Percentiles rank a stretch among this genome's conserved stretches.
These are phyloP conservation scores for Zaprionus lineosus DNA, from an alignment of 2,888 invertebrate genomes.

Conservation along the genomic window DNA sequence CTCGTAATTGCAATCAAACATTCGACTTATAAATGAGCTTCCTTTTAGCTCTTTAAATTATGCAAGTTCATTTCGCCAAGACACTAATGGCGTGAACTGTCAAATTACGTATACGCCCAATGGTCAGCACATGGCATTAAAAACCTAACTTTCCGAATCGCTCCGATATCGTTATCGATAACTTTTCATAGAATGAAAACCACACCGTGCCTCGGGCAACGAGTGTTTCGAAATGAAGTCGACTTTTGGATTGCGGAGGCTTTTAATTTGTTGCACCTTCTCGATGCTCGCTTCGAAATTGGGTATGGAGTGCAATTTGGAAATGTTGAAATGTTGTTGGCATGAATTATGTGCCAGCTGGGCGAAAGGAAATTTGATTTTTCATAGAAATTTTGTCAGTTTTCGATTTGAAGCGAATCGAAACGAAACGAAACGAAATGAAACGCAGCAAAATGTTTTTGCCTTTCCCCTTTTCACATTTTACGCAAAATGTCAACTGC, in stretches of 20 bases:
- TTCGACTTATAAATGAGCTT: too few relatives aligned
- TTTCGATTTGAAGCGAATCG: constrained; percentile 9
- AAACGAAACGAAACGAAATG: too few relatives aligned
- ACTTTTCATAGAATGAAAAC: too few relatives aligned
- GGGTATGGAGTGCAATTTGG: constrained; percentile 18
- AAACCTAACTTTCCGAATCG: too few relatives aligned
- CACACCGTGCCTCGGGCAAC: too few relatives aligned
- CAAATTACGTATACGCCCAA: constrained; percentile 40
- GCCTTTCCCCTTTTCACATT: constrained; percentile 29
- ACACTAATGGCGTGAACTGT: constrained; percentile 9
- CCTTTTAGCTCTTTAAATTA: too few relatives aligned
- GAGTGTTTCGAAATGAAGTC: too few relatives aligned
- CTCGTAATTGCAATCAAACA: too few relatives aligned
- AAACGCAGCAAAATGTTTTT: too few relatives aligned
- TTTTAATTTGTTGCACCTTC: constrained; percentile 21
- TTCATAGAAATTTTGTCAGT: constrained; percentile 18
- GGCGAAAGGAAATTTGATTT: constrained; percentile 60
- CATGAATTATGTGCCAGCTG: constrained; percentile 20
- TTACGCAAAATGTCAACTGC: constrained; percentile 44
- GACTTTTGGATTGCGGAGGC: too few relatives aligned
- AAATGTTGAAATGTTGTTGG: constrained; percentile 1
- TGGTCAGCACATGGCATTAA: neutral
- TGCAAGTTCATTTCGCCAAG: constrained; percentile 65
- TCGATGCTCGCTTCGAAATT: constrained; percentile 16
- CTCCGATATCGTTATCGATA: too few relatives aligned